Conservation (phyloP, 92 coral and sea anemone genomes). For the Siderastrea siderea region DNA sequence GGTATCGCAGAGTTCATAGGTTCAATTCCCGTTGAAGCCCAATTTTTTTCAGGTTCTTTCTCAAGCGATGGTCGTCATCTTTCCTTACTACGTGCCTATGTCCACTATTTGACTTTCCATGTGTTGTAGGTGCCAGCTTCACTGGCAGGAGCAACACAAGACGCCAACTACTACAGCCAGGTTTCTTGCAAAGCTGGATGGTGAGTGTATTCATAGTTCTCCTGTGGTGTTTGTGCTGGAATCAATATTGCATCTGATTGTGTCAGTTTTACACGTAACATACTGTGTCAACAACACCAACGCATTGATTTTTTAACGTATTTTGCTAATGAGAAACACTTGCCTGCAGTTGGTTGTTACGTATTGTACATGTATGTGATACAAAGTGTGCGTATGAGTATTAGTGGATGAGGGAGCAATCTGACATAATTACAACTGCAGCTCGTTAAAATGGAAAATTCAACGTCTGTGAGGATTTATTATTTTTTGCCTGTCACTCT, state of each 20-base stretch:
- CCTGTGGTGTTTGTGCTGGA: not conserved
- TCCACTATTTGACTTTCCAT: not conserved
- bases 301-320: no score
- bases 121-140: constrained; percentile 85
- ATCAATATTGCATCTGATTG: not conserved
- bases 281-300: no score
- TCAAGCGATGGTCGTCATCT: not conserved
- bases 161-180: constrained; percentile 73
- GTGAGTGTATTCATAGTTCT: not conserved
- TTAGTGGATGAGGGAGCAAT: no score
- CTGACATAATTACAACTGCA: no score
- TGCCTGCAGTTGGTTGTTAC: not conserved
- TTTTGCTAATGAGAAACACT: no score
- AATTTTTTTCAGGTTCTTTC: no score
- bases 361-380: not conserved
- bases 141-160: constrained; percentile 93
- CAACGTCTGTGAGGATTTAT: no score
- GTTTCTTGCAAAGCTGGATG: constrained; percentile 91
- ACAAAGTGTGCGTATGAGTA: no score
- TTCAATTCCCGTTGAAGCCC: no score
- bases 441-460: no score
- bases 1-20: no score
- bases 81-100: not conserved
- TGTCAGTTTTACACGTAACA: not conserved
- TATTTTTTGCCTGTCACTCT: no score